Percentiles rank a stretch among this genome's conserved stretches.
These are phyloP conservation scores for Synergus itoensis DNA, from an alignment of 2,888 invertebrate species.

Conservation along the genomic window DNA sequence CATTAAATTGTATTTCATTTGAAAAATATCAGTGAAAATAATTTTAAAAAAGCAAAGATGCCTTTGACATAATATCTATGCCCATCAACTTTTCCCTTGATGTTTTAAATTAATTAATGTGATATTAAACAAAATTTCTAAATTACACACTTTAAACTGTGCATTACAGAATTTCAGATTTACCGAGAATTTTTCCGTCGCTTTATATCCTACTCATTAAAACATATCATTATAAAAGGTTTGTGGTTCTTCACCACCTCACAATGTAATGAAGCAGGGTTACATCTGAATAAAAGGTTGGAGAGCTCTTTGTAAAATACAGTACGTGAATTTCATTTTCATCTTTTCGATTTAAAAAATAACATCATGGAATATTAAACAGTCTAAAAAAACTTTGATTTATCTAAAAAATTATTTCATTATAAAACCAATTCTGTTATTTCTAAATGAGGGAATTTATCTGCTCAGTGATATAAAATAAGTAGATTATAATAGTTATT, in stretches of 20 bases:
- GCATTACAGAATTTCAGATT: background rate
- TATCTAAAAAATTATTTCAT: background rate
- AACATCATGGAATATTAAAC: background rate
- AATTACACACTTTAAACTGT: background rate
- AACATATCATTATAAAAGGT: slow-evolving; percentile 1
- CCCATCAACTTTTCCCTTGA: too few species aligned
- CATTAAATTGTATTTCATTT: background rate
- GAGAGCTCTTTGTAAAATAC: background rate
- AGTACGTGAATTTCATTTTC: background rate
- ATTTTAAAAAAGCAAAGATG: background rate
- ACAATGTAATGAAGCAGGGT: background rate
- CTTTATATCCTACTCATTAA: background rate
- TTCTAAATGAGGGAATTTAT: background rate
- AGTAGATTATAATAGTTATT: too few species aligned
- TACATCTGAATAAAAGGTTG: background rate
- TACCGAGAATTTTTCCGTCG: background rate
- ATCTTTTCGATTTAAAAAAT: background rate
- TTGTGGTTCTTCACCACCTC: background rate
- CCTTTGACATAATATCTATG: background rate
- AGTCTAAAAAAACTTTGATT: background rate
- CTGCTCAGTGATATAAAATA: background rate
- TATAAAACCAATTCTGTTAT: background rate
- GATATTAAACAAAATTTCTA: background rate
- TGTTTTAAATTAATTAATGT: too few species aligned
- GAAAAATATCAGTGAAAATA: background rate